A percentile compares a stretch with the other conserved stretches of the same genome.
These are phyloP conservation scores for Paracentrotus lividus DNA, from an alignment of 53 echinoderm and acorn worm species.

Conservation along the genomic window DNA sequence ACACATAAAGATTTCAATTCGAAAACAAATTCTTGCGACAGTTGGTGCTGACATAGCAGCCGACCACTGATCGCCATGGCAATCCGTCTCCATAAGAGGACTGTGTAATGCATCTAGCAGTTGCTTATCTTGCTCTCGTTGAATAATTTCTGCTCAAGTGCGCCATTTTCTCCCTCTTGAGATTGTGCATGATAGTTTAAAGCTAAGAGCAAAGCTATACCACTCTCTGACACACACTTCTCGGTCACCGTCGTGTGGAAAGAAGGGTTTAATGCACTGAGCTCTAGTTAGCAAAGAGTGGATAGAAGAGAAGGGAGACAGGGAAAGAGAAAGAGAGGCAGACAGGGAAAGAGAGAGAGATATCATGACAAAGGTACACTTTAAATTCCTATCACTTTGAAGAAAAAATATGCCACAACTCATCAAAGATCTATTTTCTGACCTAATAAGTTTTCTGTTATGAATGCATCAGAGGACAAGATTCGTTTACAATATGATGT, in stretches of 20 bases:
- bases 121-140: conserved; percentile 34
- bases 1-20: neutral
- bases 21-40: neutral
- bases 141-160: conserved; percentile 37
- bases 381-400: neutral
- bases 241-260: neutral
- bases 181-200: conserved; percentile 43
- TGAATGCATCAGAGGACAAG: neutral
- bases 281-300: neutral
- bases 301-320: no score
- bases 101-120: conserved; percentile 24
- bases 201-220: neutral
- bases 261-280: conserved; percentile 39
- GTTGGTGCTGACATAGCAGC: conserved; percentile 17
- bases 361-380: neutral
- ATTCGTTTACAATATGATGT: neutral
- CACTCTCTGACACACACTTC: conserved; percentile 9
- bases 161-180: conserved; percentile 39
- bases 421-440: neutral
- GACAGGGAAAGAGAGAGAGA: neutral
- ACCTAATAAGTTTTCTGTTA: neutral
- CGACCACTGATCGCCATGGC: conserved; percentile 44
- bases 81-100: conserved; percentile 17
- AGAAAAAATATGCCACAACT: neutral
- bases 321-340: neutral